Evolutionary conservation across 2,113 vertebrate genomes (phyloP).

Genomic region (Haemorhous mexicanus): DNA sequence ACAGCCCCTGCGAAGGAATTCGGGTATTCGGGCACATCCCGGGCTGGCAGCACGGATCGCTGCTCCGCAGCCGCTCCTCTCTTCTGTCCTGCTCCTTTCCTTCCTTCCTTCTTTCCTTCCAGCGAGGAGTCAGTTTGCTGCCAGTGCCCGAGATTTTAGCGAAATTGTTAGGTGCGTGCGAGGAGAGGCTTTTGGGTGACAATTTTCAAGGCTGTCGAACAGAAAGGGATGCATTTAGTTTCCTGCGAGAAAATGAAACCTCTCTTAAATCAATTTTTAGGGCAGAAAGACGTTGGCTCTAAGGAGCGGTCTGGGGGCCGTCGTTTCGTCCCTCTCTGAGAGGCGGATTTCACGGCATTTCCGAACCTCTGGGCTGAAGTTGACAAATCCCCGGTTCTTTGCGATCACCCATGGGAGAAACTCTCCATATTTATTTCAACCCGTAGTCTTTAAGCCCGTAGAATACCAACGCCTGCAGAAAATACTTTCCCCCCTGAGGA

Average conservation of each 20-base stretch:
- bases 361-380: neutral
- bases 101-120: neutral
- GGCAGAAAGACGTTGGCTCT: neutral
- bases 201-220: neutral
- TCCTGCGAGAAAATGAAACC: neutral
- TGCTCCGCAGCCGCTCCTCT: neutral
- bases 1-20: neutral
- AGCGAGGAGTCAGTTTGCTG: neutral
- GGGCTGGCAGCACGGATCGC: neutral
- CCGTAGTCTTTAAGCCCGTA: neutral
- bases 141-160: neutral
- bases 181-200: neutral
- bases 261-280: neutral
- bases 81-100: neutral
- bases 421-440: neutral
- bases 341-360: neutral
- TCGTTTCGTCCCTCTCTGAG: neutral
- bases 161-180: neutral
- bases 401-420: neutral
- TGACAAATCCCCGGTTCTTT: neutral
- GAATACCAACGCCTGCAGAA: neutral
- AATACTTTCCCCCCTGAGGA: rapidly evolving
- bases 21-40: neutral
- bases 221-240: neutral
- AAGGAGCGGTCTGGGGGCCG: neutral